Percentiles rank a stretch among this genome's conserved stretches.
Evolutionary conservation across 2,888 invertebrate genomes (phyloP).

Genomic region (Leucoptera coffeella): DNA sequence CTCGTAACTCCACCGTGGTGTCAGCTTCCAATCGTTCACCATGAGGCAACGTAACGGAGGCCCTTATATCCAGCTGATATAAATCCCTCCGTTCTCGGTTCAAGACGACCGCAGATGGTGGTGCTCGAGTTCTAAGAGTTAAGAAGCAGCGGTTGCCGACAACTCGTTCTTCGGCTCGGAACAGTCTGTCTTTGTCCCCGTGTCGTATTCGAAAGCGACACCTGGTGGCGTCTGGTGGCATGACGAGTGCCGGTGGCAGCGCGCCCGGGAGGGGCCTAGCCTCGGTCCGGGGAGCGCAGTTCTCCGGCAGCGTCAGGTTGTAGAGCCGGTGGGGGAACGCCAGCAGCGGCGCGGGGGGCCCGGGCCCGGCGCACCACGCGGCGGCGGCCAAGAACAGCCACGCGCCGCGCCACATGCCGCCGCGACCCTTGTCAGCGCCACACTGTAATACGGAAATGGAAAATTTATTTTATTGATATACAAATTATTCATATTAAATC

Average conservation of each 20-base stretch:
- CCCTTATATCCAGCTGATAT: conserved; percentile 72
- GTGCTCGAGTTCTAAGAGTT: conserved; percentile 80
- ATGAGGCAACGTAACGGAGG: conserved; percentile 49
- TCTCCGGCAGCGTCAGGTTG: conserved; percentile 89
- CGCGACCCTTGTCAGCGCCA: conserved; percentile 4
- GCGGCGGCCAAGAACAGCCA: conserved; percentile 24
- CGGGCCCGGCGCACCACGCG: conserved; percentile 21
- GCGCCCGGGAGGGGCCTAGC: conserved; percentile 64
- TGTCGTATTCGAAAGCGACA: conserved; percentile 82
- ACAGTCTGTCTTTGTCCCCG: conserved; percentile 85
- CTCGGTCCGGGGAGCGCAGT: conserved; percentile 86
- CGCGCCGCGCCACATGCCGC: conserved; percentile 11
- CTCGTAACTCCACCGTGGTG: conserved; percentile 61
- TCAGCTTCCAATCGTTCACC: conserved; percentile 63
- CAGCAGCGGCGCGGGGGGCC: conserved; percentile 17
- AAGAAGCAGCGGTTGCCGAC: conserved; percentile 96
- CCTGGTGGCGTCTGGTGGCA: conserved; percentile 25
- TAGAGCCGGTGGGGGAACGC: conserved; percentile 69
- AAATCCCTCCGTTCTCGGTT: conserved; percentile 88
- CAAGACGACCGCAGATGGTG: conserved; percentile 77
- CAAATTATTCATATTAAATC: no score
- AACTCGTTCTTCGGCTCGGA: conserved; percentile 82
- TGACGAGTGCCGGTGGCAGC: conserved; percentile 72
- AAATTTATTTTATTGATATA: no score
- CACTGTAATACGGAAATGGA: conserved; percentile 6